Evolutionary conservation across 2,888 invertebrate genomes (phyloP), one percentile per base, ranked within the genome.

Genomic region (Selenia dentaria): DNA sequence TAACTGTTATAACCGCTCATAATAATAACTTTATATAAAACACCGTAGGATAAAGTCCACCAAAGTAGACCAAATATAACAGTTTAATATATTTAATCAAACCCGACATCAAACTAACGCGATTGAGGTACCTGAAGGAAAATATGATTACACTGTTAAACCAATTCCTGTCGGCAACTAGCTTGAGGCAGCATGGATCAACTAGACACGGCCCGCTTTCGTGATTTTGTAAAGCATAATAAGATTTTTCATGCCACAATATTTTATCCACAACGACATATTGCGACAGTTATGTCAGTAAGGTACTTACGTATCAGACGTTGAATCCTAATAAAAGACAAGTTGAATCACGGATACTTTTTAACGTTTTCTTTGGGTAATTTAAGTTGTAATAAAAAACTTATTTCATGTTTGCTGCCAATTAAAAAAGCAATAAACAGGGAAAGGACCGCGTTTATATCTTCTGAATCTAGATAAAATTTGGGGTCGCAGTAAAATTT

Each of bases 211-310:
- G 54, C 57, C 51, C 55, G 57, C 54, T 56, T 57, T 62, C 53
- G 58, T 73, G 77, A 78, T 65, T 65, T 68, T 58, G 66, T 72
- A 59, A 65, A 54, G 69, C 44, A 76, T 77, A 81, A 81, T 70
- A 62, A 72, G 62, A 76, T 78, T 70, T 53, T 51, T 22, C 39
- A 51, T 55, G 67, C 66, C 62, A 13, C 10, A 45, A 39, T 45
- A 33, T 45, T 33, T 37, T 35, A 24, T 6, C 16, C 22, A 43
- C 55, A 57, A 54, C 54, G 42, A 38, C 37, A 36, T 25, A 32
- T 32, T 31, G 25, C 31, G 6, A 28, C 13, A 6, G 13, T 26
- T 29, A 29, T 24, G 10, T 34, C 16, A 16, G 16, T 16, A 16
- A 3, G 16, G 2, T 41, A n/a, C n/a, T n/a, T n/a, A n/a, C n/a